Percentiles rank a stretch among this genome's conserved stretches.
Evolutionary conservation across 2,888 invertebrate species (phyloP).

Genomic region (Nomada fabriciana): DNA sequence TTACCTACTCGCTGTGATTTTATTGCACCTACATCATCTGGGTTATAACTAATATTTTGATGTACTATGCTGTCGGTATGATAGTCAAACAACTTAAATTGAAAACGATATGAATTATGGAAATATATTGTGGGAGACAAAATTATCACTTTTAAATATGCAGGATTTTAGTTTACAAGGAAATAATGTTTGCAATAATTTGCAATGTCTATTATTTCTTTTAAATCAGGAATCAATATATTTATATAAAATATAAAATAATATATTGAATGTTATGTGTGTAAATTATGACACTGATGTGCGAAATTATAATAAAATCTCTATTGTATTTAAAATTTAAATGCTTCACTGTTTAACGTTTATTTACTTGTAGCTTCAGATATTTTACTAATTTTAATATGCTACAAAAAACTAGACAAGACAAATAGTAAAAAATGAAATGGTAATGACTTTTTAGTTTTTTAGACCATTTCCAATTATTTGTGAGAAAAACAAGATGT

Average conservation of each 20-base stretch:
- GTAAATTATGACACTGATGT: neutral
- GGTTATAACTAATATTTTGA: neutral
- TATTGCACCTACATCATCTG: neutral
- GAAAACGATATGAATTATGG: neutral
- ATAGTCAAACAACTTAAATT: neutral
- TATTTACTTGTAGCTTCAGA: neutral
- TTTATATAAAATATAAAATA: neutral
- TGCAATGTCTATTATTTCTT: too few species aligned
- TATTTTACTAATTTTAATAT: neutral
- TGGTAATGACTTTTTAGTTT: too few species aligned
- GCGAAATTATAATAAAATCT: neutral
- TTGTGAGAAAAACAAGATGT: too few species aligned
- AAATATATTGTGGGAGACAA: neutral
- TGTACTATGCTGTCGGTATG: too few species aligned
- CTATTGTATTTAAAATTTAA: neutral
- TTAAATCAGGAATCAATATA: neutral
- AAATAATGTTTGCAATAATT: neutral
- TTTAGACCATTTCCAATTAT: too few species aligned
- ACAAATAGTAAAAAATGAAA: too few species aligned
- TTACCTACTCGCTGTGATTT: conserved; percentile 12
- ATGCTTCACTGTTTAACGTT: neutral
- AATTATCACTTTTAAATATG: neutral
- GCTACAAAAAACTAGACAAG: neutral
- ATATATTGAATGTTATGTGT: neutral
- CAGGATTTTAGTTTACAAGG: neutral